These are phyloP conservation scores for Malurus cyaneus DNA, from an alignment of 2,113 vertebrate species.

Conservation along the genomic window DNA sequence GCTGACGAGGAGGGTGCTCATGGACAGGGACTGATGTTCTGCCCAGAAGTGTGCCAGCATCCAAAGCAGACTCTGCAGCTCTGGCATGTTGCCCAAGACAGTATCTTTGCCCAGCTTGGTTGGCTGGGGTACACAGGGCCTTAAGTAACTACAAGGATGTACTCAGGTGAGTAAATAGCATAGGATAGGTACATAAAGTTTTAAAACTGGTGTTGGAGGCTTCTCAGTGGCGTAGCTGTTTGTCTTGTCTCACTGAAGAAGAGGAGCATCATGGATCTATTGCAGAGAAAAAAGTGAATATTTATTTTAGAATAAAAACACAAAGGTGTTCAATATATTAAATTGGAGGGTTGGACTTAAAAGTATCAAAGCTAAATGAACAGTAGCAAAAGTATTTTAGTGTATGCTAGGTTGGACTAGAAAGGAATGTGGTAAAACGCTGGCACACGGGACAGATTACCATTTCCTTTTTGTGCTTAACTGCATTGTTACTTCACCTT, in stretches of 20 bases:
- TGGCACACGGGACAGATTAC: neutral
- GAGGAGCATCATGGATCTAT: neutral
- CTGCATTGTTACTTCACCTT: neutral
- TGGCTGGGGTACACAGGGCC: neutral
- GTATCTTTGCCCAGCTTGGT: neutral
- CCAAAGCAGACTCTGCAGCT: neutral
- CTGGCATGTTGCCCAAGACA: neutral
- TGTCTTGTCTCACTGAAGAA: neutral
- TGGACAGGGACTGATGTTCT: neutral
- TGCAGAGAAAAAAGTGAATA: neutral
- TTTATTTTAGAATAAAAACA: neutral
- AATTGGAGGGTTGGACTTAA: neutral
- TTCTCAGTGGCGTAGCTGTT: neutral
- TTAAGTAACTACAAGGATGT: neutral
- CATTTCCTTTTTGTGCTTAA: neutral
- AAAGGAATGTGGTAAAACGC: neutral
- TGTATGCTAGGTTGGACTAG: neutral
- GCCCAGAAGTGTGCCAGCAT: neutral
- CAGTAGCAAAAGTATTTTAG: neutral
- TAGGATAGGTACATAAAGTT: neutral
- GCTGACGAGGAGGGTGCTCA: rapidly evolving
- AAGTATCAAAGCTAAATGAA: neutral
- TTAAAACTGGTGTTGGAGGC: neutral
- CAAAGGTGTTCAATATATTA: neutral
- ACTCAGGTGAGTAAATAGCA: neutral